phyloP scores from a whole-genome alignment of 2,888 invertebrate genomes.

The Dysmachus trigonus region DNA sequence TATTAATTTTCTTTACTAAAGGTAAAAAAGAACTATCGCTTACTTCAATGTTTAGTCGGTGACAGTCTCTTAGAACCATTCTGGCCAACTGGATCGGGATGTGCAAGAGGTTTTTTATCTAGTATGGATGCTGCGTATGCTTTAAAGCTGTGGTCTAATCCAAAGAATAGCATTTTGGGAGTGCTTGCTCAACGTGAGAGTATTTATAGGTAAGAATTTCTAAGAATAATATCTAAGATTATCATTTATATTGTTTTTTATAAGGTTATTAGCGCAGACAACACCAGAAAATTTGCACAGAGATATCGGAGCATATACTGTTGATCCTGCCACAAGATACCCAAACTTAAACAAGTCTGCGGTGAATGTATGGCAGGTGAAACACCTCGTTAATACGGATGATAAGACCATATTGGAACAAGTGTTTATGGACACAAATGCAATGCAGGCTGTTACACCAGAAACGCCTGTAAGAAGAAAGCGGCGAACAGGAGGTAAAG shows the following conservation, averaged over 20 bases:
- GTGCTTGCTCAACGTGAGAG: constrained; percentile 95
- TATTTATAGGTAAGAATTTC: constrained; percentile 76
- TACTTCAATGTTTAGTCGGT: constrained; percentile 91
- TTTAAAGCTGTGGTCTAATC: constrained; percentile 83
- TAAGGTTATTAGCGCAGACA: constrained; percentile 80
- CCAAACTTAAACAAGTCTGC: constrained; percentile 81
- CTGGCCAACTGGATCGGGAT: constrained; percentile 99
- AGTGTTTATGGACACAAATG: constrained; percentile 65
- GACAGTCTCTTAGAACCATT: constrained; percentile 97
- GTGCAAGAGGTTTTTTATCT: constrained; percentile 95
- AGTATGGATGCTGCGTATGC: constrained; percentile 97
- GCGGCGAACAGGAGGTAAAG: constrained; percentile 61
- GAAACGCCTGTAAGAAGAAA: constrained; percentile 66
- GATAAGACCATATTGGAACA: constrained; percentile 70
- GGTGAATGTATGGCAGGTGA: constrained; percentile 80
- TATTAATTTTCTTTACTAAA: constrained; percentile 47
- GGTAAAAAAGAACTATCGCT: constrained; percentile 73
- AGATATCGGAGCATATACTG: constrained; percentile 85
- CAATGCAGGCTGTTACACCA: constrained; percentile 71
- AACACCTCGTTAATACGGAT: constrained; percentile 77
- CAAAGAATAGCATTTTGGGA: constrained; percentile 70
- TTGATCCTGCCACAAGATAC: constrained; percentile 88
- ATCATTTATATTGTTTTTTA: background rate
- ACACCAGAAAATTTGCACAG: constrained; percentile 95
- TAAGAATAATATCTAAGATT: background rate